Conservation (phyloP, 2,888 invertebrate species). For the Pammene fasciana region DNA sequence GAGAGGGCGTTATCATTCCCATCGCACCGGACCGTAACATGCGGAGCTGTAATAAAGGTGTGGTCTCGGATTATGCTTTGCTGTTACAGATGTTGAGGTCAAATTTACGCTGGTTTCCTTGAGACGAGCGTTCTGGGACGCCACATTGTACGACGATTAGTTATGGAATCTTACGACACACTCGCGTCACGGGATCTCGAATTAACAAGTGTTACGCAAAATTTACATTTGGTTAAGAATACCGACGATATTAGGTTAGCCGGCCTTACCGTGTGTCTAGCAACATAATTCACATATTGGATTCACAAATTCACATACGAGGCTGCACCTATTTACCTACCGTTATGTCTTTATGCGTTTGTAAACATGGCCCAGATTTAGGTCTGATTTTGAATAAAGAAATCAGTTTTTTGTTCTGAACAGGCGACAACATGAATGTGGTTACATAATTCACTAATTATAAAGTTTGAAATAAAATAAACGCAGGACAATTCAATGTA, state of each 20-base stretch:
- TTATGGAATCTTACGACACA: conserved; percentile 52
- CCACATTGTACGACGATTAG: conserved; percentile 33
- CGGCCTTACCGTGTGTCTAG: conserved; percentile 49
- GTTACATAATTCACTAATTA: too few species aligned
- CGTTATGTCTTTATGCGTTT: conserved; percentile 12
- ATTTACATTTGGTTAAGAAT: conserved; percentile 55
- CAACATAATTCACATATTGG: conserved; percentile 15
- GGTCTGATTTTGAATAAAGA: not conserved
- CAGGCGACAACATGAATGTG: too few species aligned
- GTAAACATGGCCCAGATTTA: not conserved
- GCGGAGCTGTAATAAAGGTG: not conserved
- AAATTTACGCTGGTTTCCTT: not conserved
- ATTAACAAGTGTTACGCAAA: conserved; percentile 67
- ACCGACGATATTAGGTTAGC: conserved; percentile 52
- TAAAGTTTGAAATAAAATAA: too few species aligned
- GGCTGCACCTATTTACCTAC: conserved; percentile 27
- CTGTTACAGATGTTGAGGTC: conserved; percentile 16
- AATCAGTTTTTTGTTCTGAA: too few species aligned
- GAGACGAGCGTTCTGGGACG: conserved; percentile 43
- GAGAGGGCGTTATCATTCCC: conserved; percentile 57
- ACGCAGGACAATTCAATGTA: too few species aligned
- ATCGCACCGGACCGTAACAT: not conserved
- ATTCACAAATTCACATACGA: too few species aligned
- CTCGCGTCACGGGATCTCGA: conserved; percentile 59
- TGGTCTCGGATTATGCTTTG: conserved; percentile 20